Base-by-base conservation (phyloP, 1,140 invertebrate genomes). In the Drosophila hydei region DNA sequence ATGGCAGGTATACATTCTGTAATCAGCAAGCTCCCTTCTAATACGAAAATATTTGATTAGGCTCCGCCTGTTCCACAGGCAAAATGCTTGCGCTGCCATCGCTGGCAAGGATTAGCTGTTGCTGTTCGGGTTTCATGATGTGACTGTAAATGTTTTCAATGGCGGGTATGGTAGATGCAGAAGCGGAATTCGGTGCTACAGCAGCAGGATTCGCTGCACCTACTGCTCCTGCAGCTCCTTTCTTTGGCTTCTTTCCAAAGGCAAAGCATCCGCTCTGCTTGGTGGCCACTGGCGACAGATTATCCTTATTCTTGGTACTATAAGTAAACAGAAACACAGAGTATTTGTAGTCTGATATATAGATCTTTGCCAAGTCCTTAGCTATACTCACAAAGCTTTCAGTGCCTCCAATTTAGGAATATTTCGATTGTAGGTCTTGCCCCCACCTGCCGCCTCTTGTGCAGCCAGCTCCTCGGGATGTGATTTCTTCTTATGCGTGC, bases 401-500 rank as follows among this genome's bases (percentile, higher is more conserved):
- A 91, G 63, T 11, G 90, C 89, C 40, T 90, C 89, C 50, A 92
- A 54, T 38, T 90, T 92, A 19, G 91, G 91, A 60, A 92, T 92
- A 63, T 91, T 91, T 6, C 77, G 72, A 47, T 89, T 91, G 58
- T 88, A 88, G 14, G 58, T 55, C 36, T 79, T 91, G 7, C 58
- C 71, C 4, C 75, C 89, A n/a, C 89, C 91, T 2, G 87, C 62
- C n/a, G 89, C 89, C 60, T 92, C 91, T 48, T 90, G 79, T 0
- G 90, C 79, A 8, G 91, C 85, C 55, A 93, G 74, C 64, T 93
- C 92, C 50, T 87, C 79, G 11, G 92, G 92, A 81, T 93, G 92
- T 33, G 91, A 76, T 19, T 92, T 90, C 56, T 92, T 91, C 48
- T 93, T 93, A 70, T 93, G 92, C 47, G 92, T 92, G 21, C 92